These are phyloP conservation scores for Pedionomus torquatus DNA, from an alignment of 2,113 vertebrate species.

Conservation along the genomic window DNA sequence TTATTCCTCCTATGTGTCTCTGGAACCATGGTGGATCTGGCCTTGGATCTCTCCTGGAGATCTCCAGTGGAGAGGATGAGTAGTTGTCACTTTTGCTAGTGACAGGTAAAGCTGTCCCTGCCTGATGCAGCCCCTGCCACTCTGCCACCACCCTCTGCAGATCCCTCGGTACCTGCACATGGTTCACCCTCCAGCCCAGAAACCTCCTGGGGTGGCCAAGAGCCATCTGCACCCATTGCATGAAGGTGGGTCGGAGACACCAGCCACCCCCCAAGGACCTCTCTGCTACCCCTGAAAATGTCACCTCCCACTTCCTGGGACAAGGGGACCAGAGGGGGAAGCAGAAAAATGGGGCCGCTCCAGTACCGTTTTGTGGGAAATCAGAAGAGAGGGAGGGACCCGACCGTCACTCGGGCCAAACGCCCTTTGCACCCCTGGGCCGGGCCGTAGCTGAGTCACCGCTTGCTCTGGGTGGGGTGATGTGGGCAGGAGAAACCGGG, in stretches of 20 bases:
- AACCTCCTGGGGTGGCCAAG: rapidly evolving
- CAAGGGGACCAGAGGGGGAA: neutral
- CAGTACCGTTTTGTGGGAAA: neutral
- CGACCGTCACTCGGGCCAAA: neutral
- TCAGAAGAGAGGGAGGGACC: neutral
- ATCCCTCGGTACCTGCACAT: rapidly evolving
- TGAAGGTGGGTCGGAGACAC: rapidly evolving
- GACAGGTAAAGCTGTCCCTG: neutral
- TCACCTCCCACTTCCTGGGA: rapidly evolving
- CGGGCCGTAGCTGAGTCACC: neutral
- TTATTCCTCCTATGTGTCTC: rapidly evolving
- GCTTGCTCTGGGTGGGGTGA: neutral
- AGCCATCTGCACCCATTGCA: rapidly evolving
- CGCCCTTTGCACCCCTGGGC: neutral
- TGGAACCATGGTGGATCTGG: rapidly evolving
- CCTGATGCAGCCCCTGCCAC: neutral
- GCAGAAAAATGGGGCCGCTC: neutral
- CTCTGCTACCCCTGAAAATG: neutral
- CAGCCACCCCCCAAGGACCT: neutral
- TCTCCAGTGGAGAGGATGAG: rapidly evolving
- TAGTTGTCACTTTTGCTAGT: too few relatives aligned
- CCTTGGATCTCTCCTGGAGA: neutral
- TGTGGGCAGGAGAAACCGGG: neutral
- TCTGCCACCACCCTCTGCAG: neutral
- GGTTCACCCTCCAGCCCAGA: neutral